These are phyloP conservation scores for Ommatoiulus sabulosus DNA, from an alignment of 2,888 invertebrate species.

Conservation along the genomic window DNA sequence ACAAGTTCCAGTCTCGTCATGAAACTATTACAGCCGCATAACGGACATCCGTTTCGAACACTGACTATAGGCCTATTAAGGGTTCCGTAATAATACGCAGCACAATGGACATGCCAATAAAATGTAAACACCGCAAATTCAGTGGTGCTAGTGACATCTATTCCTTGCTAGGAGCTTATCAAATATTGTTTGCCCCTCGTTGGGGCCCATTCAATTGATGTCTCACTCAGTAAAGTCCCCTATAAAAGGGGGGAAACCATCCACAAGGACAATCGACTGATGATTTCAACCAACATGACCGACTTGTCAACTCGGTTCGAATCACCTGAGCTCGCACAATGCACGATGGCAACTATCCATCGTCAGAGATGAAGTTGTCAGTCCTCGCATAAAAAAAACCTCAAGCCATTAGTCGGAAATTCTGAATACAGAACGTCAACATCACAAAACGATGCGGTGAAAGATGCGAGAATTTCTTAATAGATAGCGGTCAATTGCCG, in stretches of 20 bases:
- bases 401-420: no score
- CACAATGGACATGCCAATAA: conserved; percentile 17
- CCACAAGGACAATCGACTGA: background rate
- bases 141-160: conserved; percentile 21
- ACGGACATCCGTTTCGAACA: background rate
- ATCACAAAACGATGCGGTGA: no score
- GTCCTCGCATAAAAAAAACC: background rate
- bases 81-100: background rate
- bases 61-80: background rate
- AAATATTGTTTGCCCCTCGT: conserved; percentile 14
- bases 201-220: conserved; percentile 9
- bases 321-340: background rate
- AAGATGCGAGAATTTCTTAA: no score
- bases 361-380: background rate
- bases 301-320: background rate
- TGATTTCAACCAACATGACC: background rate
- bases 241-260: background rate
- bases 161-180: background rate
- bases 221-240: conserved; percentile 39
- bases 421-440: no score
- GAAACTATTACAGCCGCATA: no score
- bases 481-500: no score
- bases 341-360: background rate
- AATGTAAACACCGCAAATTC: background rate
- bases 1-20: background rate